Base-by-base conservation (phyloP, 2,113 vertebrate species). In the Camelus bactrianus region DNA sequence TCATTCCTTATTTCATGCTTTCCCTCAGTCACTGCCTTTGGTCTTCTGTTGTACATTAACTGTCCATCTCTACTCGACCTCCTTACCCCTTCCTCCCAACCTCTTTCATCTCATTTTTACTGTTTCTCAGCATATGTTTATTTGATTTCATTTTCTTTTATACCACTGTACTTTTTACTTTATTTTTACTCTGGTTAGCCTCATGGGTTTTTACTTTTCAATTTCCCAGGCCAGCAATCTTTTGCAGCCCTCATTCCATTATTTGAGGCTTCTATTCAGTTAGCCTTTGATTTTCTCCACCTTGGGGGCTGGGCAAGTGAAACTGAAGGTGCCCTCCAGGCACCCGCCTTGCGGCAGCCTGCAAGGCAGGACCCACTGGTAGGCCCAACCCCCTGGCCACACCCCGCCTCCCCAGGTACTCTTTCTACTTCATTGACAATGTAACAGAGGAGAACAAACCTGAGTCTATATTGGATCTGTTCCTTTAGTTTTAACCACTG, bases 111-210 rank as follows among this genome's bases (percentile, higher is more conserved):
- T 96, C n/a, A 13, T 6, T 62, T 80, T 76, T 28, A 72, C 46
- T n/a, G 46, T 69, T 60, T 73, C 86, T 81, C 58, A 12, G 42
- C 19, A 58, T 72, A 5, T 65, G 13, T 94, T 89, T 92, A 46
- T 67, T 92, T 54, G 54, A 92, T 93, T 87, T 76, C 50, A 65
- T 90, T 52, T 92, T 58, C 65, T 84, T 94, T 96, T 92, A 79
- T 75, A 58, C 93, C 81, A 38, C 16, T 19, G 3, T 85, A 46
- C 48, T 77, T 93, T 83, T 91, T 89, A 54, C 70, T 93, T 95
- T 84, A 42, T 19, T 75, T 94, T 90, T 56, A 65, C 46, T 91
- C 48, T 58, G 22, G 56, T 67, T 92, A 35, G n/a, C 54, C 83
- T 89, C n/a, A 6, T 64, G 50, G 64, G 76, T 62, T 85, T 94